Conservation (phyloP, 2,888 invertebrate species). For the Biston betularia region DNA sequence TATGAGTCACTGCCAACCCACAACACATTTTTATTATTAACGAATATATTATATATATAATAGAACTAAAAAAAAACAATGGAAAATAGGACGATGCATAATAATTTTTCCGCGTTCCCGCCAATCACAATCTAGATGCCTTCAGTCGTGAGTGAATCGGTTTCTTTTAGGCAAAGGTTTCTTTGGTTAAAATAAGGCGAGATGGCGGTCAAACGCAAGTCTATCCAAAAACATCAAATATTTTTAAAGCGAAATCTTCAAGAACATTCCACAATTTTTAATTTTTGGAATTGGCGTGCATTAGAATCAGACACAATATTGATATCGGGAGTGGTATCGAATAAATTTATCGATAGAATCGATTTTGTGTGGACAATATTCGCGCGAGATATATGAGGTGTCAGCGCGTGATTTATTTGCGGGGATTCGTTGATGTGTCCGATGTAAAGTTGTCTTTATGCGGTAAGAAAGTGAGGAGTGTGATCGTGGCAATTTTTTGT, state of each 20-base stretch:
- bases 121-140: no score
- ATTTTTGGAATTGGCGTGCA: constrained; percentile 49
- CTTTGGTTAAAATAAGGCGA: no score
- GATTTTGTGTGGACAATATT: constrained; percentile 62
- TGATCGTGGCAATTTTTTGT: constrained; percentile 32
- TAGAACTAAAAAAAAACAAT: no score
- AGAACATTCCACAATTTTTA: constrained; percentile 48
- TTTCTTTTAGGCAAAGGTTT: no score
- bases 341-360: constrained; percentile 44
- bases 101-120: no score
- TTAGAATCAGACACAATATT: constrained; percentile 53
- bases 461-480: constrained; percentile 47
- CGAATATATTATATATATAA: no score
- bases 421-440: constrained; percentile 43
- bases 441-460: constrained; percentile 40
- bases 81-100: no score
- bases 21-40: no score
- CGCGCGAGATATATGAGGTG: constrained; percentile 75
- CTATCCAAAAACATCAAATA: constrained; percentile 1
- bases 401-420: constrained; percentile 75
- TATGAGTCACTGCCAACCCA: no score
- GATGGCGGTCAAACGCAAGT: no score
- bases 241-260: constrained; percentile 35
- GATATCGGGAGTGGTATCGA: constrained; percentile 50
- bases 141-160: no score